A percentile compares a stretch with the other conserved stretches of the same genome.
Conservation (phyloP, 2,113 vertebrate genomes). For the Ceyx cyanopectus region DNA sequence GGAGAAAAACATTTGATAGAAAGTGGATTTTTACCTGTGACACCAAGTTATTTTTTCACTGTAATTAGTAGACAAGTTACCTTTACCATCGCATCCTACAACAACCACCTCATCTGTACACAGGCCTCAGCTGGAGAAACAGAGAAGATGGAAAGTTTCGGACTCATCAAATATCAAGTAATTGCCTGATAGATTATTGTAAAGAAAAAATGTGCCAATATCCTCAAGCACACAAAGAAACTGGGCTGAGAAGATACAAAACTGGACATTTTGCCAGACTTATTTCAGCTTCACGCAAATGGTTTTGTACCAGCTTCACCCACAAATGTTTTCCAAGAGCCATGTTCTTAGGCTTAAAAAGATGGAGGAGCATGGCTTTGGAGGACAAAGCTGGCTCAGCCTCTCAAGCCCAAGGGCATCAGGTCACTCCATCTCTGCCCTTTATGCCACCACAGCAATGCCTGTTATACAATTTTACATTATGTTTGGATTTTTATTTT, state of each 20-base stretch:
- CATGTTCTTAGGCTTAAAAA: not conserved
- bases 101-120: not conserved
- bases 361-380: accelerated
- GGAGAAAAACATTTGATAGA: not conserved
- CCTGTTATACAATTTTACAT: not conserved
- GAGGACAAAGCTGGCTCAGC: not conserved
- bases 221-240: not conserved
- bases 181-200: not conserved
- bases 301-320: not conserved
- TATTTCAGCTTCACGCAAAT: not conserved
- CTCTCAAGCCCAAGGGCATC: not conserved
- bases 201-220: not conserved
- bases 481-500: not conserved
- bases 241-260: not conserved
- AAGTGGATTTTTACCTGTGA: not conserved
- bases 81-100: not conserved
- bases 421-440: not conserved
- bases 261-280: not conserved
- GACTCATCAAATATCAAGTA: not conserved
- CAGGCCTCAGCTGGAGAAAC: not conserved
- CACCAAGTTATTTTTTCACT: not conserved
- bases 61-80: not conserved
- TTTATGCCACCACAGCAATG: not conserved
- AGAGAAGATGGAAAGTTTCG: not conserved
- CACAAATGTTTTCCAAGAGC: not conserved